Conservation (phyloP, 2,113 vertebrate genomes). For the Aleadryas rufinucha region DNA sequence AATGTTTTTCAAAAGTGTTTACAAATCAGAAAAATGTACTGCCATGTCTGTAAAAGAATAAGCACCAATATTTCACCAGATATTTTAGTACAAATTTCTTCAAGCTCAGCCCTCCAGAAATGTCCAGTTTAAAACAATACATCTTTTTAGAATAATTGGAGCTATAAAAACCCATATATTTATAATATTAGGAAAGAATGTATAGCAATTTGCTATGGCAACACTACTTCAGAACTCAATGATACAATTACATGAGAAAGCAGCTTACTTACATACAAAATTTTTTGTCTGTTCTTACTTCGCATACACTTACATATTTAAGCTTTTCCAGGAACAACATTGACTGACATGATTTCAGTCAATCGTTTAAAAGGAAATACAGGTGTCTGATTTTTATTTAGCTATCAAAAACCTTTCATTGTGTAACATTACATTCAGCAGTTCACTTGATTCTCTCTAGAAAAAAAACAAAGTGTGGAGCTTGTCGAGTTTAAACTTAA, state of each 20-base stretch:
- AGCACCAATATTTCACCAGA: neutral
- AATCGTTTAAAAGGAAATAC: neutral
- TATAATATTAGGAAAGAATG: neutral
- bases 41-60: neutral
- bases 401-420: neutral
- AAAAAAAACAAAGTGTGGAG: neutral
- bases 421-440: neutral
- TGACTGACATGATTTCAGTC: neutral
- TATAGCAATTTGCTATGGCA: neutral
- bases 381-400: neutral
- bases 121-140: neutral
- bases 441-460: neutral
- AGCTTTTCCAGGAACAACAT: neutral
- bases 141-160: neutral
- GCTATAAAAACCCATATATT: neutral
- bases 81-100: neutral
- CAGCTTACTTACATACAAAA: neutral
- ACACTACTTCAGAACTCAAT: neutral
- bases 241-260: neutral
- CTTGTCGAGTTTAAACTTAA: neutral
- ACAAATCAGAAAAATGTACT: neutral
- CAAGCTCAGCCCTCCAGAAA: neutral
- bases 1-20: neutral
- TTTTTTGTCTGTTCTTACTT: neutral
- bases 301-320: neutral